Percentiles rank a stretch among this genome's conserved stretches.
phyloP scores from a whole-genome alignment of 1,140 invertebrate genomes.

The Achatina immaculata region DNA sequence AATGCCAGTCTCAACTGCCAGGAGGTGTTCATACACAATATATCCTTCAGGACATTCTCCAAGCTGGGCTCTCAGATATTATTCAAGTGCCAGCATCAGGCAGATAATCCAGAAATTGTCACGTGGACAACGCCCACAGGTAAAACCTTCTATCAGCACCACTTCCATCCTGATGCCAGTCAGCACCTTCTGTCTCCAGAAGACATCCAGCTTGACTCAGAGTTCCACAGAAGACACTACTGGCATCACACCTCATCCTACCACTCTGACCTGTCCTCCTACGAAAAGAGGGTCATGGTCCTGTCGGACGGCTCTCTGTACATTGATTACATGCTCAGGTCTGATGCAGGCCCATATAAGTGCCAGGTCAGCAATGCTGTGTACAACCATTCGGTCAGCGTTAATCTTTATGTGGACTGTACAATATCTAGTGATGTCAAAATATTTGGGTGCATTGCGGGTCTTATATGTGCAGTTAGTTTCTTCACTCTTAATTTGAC shows the following conservation, averaged over 20 bases:
- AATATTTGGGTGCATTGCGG: constrained; percentile 85
- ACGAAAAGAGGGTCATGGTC: constrained; percentile 64
- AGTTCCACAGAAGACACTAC: constrained; percentile 46
- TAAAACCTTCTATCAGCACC: constrained; percentile 38
- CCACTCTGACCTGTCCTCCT: constrained; percentile 41
- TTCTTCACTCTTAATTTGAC: constrained; percentile 77
- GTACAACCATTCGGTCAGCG: constrained; percentile 76
- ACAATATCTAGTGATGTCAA: constrained; percentile 81
- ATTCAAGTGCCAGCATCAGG: constrained; percentile 35
- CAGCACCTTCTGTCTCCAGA: constrained; percentile 40
- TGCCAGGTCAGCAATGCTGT: constrained; percentile 88
- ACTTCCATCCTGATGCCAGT: constrained; percentile 42
- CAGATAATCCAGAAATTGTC: constrained; percentile 36
- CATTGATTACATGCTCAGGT: constrained; percentile 78
- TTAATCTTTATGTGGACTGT: constrained; percentile 55
- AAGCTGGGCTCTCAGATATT: constrained; percentile 32
- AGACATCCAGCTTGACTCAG: constrained; percentile 26
- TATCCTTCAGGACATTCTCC: neutral
- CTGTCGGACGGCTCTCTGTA: constrained; percentile 80
- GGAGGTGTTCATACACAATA: constrained; percentile 24
- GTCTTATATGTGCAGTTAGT: constrained; percentile 81
- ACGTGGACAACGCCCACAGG: constrained; percentile 47
- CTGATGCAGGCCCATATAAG: constrained; percentile 88
- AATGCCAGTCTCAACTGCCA: constrained; percentile 30
- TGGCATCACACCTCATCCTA: constrained; percentile 54